phyloP scores from a whole-genome alignment of 2,113 vertebrate genomes.

The Procapra przewalskii region DNA sequence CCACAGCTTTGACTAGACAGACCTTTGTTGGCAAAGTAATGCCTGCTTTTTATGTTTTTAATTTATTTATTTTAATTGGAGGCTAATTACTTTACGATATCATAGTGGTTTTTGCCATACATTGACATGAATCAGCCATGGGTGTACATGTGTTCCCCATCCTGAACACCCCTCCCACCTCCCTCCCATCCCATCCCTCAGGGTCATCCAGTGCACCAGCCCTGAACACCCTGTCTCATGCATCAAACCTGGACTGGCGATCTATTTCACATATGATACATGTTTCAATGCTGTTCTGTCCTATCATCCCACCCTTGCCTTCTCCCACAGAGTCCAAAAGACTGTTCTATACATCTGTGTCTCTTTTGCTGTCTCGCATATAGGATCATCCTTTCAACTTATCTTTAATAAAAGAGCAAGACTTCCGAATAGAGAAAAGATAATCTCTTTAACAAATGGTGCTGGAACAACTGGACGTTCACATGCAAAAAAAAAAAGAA shows the following conservation, averaged over 20 bases:
- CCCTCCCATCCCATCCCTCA: background rate
- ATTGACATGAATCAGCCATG: background rate
- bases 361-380: background rate
- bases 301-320: background rate
- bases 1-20: background rate
- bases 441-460: background rate
- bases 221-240: background rate
- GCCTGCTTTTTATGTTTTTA: background rate
- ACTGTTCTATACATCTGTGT: background rate
- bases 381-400: background rate
- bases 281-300: background rate
- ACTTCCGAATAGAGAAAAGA: background rate
- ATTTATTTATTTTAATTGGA: background rate
- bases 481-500: background rate
- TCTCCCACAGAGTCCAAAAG: background rate
- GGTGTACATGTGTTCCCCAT: no score
- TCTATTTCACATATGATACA: background rate
- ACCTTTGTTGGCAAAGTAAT: background rate
- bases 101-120: background rate
- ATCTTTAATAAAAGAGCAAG: background rate
- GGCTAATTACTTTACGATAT: background rate
- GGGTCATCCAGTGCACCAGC: background rate
- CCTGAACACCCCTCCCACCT: no score
- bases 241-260: background rate
- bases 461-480: background rate